A percentile compares a stretch with the other conserved stretches of the same genome.
Conservation (phyloP, 2,888 invertebrate genomes). For the Cephus nigrinus region DNA sequence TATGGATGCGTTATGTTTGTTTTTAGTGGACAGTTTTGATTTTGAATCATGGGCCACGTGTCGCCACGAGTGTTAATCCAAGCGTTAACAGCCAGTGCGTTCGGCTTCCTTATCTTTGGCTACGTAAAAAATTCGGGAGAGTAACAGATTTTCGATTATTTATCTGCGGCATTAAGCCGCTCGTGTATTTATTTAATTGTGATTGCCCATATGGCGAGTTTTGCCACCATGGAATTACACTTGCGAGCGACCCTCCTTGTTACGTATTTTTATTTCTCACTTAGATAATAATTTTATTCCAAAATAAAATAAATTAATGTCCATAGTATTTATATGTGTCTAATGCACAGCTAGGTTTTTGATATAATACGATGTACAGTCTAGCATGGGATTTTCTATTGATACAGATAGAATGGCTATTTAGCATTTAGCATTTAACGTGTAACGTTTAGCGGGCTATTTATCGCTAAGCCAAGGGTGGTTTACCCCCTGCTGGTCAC, state of each 20-base stretch:
- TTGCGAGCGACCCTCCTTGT: background rate
- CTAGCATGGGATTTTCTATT: background rate
- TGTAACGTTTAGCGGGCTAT: slow-evolving; percentile 28
- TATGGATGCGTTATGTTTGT: background rate
- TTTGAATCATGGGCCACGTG: background rate
- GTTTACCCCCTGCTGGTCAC: slow-evolving; percentile 55
- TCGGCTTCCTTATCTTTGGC: background rate
- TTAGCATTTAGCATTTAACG: slow-evolving; percentile 49
- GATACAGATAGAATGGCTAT: slow-evolving; percentile 19
- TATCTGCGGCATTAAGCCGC: slow-evolving; percentile 20
- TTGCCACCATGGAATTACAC: background rate
- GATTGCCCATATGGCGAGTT: slow-evolving; percentile 18
- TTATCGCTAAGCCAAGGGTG: slow-evolving; percentile 44
- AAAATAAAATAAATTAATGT: background rate
- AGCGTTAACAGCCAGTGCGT: background rate
- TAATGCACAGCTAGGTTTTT: too few species aligned
- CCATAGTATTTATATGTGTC: too few species aligned
- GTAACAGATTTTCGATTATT: slow-evolving; percentile 24
- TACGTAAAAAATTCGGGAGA: background rate
- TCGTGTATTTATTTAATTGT: slow-evolving; percentile 22
- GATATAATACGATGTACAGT: background rate
- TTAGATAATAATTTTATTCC: background rate
- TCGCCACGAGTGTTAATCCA: background rate
- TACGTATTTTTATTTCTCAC: background rate
- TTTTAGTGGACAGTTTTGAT: background rate